phyloP scores from a whole-genome alignment of 2,888 invertebrate species.

The Crossocerus cetratus region DNA sequence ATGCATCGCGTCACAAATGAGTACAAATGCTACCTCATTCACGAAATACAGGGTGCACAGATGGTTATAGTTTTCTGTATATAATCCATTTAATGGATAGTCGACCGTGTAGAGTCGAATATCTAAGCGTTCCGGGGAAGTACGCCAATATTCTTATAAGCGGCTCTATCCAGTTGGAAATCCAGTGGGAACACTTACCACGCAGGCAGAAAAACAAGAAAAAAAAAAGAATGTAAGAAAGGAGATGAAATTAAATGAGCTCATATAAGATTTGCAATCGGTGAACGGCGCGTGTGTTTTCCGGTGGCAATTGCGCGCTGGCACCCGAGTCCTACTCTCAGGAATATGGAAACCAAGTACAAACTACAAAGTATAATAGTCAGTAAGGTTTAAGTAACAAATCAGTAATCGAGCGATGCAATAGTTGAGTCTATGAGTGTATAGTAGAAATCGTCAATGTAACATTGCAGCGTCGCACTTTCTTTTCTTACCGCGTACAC shows the following conservation, averaged over 20 bases:
- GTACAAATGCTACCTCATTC: constrained; percentile 76
- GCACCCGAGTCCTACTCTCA: constrained; percentile 69
- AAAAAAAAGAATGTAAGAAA: constrained; percentile 9
- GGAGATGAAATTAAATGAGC: constrained; percentile 33
- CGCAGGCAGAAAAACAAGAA: neutral
- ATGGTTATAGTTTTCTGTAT: constrained; percentile 66
- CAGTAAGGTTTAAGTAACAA: constrained; percentile 68
- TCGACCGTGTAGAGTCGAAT: constrained; percentile 49
- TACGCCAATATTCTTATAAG: neutral
- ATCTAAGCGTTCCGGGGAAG: constrained; percentile 13
- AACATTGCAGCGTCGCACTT: constrained; percentile 26
- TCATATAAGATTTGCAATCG: neutral
- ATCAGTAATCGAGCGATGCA: constrained; percentile 72
- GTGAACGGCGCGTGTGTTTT: constrained; percentile 38
- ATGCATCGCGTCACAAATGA: constrained; percentile 64
- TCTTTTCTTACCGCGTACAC: neutral
- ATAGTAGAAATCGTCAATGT: constrained; percentile 59
- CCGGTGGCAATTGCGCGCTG: too few species aligned
- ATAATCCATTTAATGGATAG: constrained; percentile 61
- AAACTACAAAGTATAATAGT: constrained; percentile 77
- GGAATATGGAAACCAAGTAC: constrained; percentile 76
- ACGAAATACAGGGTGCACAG: constrained; percentile 75
- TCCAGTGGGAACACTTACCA: neutral
- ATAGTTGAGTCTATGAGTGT: constrained; percentile 65
- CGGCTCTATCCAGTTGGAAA: neutral